Percentiles rank a stretch among this genome's conserved stretches.
These are phyloP conservation scores for Corythoichthys haematopterus DNA, from an alignment of 2,113 vertebrate genomes.

Conservation along the genomic window DNA sequence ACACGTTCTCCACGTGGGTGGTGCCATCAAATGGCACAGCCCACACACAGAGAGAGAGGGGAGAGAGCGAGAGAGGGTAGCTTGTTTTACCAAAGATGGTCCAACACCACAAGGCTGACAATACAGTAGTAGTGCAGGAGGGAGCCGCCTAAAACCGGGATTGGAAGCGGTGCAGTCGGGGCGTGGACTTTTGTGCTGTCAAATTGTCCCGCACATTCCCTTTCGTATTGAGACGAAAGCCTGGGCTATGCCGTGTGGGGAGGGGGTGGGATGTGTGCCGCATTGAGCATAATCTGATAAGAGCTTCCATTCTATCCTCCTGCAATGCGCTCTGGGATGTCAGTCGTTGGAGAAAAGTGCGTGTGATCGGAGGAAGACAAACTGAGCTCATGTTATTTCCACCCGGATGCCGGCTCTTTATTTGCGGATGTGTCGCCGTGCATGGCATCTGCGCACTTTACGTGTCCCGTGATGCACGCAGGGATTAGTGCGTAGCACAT, in stretches of 20 bases:
- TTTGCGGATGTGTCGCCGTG: constrained; percentile 22
- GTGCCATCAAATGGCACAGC: constrained; percentile 8
- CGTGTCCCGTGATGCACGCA: constrained; percentile 37
- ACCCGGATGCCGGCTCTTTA: constrained; percentile 21
- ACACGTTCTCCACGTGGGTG: constrained; percentile 20
- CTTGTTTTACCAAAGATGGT: constrained; percentile 2
- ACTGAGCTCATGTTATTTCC: constrained; percentile 38
- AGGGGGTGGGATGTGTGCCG: constrained; percentile 48
- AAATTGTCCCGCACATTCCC: constrained; percentile 21
- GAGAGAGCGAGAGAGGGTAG: background rate
- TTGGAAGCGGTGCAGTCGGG: constrained; percentile 71
- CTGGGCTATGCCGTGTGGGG: constrained; percentile 3
- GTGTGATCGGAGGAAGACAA: constrained; percentile 12
- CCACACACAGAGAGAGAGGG: constrained; percentile 11
- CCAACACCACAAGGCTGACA: constrained; percentile 29
- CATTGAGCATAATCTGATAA: constrained; percentile 66
- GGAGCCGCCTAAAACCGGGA: constrained; percentile 58
- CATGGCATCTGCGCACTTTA: constrained; percentile 49
- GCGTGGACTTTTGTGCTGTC: constrained; percentile 53
- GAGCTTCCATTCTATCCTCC: constrained; percentile 8
- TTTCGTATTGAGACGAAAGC: constrained; percentile 34
- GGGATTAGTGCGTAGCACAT: constrained; percentile 33
- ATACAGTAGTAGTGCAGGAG: constrained; percentile 26
- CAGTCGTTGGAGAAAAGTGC: background rate
- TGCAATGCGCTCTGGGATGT: constrained; percentile 17